Conservation (phyloP, 1,140 invertebrate genomes). For the Tetraneura akinire region DNA sequence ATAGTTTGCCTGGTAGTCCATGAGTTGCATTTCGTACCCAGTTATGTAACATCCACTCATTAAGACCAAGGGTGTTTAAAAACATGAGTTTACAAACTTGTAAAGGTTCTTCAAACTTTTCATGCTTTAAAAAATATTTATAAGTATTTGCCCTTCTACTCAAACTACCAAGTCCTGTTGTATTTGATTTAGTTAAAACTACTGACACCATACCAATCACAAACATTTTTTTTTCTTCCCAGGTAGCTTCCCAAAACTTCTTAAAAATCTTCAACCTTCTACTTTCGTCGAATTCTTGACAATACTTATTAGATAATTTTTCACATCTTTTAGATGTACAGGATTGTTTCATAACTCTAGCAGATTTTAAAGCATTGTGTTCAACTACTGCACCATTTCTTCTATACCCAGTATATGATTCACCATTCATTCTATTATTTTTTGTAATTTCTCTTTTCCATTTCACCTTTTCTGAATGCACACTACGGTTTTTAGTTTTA, state of each 20-base stretch:
- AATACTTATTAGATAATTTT: neutral
- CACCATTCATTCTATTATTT: neutral
- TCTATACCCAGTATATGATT: neutral
- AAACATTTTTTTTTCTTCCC: neutral
- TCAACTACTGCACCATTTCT: neutral
- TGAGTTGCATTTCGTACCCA: neutral
- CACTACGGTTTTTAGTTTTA: neutral
- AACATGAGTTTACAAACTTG: neutral
- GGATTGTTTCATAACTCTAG: neutral
- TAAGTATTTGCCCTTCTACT: neutral
- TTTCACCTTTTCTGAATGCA: neutral
- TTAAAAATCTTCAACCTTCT: neutral
- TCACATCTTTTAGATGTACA: neutral
- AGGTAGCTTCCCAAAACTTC: neutral
- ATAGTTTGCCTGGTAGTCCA: neutral
- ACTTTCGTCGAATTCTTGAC: neutral
- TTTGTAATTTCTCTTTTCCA: neutral
- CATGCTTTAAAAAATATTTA: constrained; percentile 4
- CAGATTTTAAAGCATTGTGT: neutral
- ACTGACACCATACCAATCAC: neutral
- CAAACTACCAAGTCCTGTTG: neutral
- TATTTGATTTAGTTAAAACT: neutral
- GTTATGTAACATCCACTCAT: neutral
- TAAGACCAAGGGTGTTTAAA: neutral
- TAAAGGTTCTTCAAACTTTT: neutral